Evolutionary conservation across 2,888 invertebrate genomes (phyloP).

Genomic region (Tiliacea citrago): DNA sequence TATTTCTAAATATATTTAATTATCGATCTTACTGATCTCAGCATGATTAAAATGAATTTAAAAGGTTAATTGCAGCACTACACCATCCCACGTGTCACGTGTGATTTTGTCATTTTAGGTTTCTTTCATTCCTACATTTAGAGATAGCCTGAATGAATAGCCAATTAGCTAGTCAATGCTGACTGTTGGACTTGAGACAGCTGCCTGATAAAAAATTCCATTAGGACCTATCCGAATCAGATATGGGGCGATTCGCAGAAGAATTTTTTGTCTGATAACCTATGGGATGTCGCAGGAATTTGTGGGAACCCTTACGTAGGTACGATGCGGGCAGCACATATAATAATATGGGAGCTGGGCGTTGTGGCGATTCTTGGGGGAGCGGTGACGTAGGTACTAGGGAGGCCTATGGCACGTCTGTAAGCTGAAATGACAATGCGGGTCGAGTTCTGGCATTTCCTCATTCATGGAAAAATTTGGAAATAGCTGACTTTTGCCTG

Average conservation of each 20-base stretch:
- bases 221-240: background rate
- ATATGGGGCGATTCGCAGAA: background rate
- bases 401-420: background rate
- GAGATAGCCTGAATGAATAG: background rate
- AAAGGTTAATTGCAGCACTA: conserved; percentile 38
- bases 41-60: conserved; percentile 42
- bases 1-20: conserved; percentile 3
- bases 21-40: background rate
- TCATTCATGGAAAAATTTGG: background rate
- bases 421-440: background rate
- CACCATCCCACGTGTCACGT: conserved; percentile 62
- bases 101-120: conserved; percentile 44
- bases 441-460: no score
- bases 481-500: background rate
- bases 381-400: background rate
- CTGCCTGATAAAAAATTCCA: background rate
- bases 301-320: background rate
- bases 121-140: conserved; percentile 5
- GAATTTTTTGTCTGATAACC: background rate
- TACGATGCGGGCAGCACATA: background rate
- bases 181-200: background rate
- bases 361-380: background rate
- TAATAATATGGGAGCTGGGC: no score
- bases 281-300: background rate
- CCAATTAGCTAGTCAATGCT: no score